These are phyloP conservation scores for Steinernema carpocapsae DNA, from an alignment of 2,888 invertebrate genomes.

Conservation along the genomic window DNA sequence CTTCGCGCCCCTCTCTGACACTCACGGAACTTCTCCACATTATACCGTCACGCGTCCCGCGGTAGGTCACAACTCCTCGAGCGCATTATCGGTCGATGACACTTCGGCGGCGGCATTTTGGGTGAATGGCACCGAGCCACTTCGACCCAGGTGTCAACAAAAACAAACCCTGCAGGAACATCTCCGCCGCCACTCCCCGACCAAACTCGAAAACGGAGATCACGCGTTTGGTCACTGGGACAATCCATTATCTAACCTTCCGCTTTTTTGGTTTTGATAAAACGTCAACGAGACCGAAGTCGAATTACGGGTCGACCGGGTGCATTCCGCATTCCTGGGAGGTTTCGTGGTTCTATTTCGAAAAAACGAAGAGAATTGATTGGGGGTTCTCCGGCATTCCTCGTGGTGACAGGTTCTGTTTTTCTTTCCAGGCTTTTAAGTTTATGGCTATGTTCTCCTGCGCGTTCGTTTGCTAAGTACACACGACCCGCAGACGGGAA, in stretches of 20 bases:
- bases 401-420: too few relatives aligned
- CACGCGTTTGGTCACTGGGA: too few relatives aligned
- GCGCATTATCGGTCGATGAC: slow-evolving; percentile 11
- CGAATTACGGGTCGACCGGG: too few relatives aligned
- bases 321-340: slow-evolving; percentile 2
- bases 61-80: neutral
- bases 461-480: too few relatives aligned
- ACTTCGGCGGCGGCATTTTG: neutral
- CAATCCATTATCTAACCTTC: too few relatives aligned
- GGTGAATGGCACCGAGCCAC: slow-evolving; percentile 10
- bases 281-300: neutral
- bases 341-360: neutral
- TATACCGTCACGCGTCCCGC: neutral
- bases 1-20: too few relatives aligned
- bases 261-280: too few relatives aligned
- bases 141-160: neutral
- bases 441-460: too few relatives aligned
- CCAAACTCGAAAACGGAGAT: slow-evolving; percentile 20
- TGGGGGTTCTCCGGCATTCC: too few relatives aligned
- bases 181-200: neutral
- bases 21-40: neutral
- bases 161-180: neutral
- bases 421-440: too few relatives aligned
- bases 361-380: too few relatives aligned
- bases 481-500: too few relatives aligned